Evolutionary conservation across 2,113 vertebrate genomes (phyloP), one percentile per base, ranked within the genome.

Genomic region (Phoxinus phoxinus): DNA sequence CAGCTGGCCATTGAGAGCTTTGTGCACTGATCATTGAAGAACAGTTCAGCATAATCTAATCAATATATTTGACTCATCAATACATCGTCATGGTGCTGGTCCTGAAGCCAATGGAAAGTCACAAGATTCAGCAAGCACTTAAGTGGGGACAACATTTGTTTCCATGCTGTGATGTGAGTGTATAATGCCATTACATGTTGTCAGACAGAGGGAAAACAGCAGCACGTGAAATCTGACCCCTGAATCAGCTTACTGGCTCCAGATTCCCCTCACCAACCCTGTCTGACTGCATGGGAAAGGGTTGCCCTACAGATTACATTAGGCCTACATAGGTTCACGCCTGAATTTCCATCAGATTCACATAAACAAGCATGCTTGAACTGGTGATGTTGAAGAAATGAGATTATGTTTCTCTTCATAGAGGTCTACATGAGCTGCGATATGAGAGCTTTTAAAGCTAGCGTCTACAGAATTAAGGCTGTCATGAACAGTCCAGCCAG

Each of bases 171-270:
- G 3, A 53, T 76, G 27, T 30, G 12, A 44, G 44, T 48, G 44
- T 30, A 76, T 76, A 76, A 76, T 76, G 48, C 48, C 27, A 53
- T 76, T 76, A 76, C 48, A 76, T 76, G 74, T 17, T 76, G 48
- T 76, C 73, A 76, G 74, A 53, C 74, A 53, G 74, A 76, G 46
- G 73, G 25, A 76, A 76, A 51, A 53, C 74, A 76, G 74, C 74
- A 76, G 74, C 74, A 76, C 27, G 74, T 76, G 74, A 76, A 76
- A 32, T 32, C 44, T 76, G 48, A 53, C 74, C 74, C 44, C 27
- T 53, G 74, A 76, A 56, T 13, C 74, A 76, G 74, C 48, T 76
- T 76, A 76, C 27, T 51, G 48, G 46, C 48, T 32, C 27, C 48
- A 76, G 74, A 76, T 53, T 76, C 48, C 48, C 41, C 7, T 21